Evolutionary conservation across 2,888 invertebrate genomes (phyloP), one percentile per base, ranked within the genome.

Genomic region (Aethes cnicana): DNA sequence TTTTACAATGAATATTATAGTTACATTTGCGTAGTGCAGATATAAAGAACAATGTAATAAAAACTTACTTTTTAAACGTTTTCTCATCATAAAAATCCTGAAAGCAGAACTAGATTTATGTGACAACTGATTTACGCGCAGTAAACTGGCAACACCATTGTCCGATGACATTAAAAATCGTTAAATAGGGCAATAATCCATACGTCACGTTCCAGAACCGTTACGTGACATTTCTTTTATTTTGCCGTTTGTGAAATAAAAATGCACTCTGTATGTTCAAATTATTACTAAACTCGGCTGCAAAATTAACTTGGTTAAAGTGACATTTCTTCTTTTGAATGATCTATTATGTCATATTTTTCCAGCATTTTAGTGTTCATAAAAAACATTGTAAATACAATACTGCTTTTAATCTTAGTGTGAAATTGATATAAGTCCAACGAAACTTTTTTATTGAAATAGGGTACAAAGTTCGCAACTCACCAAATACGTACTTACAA

Each of bases 121-220:
- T 64, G 62, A 46, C 41, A 56, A 71, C 74, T 84, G 86, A 86
- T 86, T 86, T 86, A 86, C 72, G 66, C 62, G 59, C 74, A 69
- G 78, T 84, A 84, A 84, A 84, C 67, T 73, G 56, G 72, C 74
- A 77, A 73, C 74, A 77, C 77, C 64, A 81, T 85, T 82, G 79
- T 82, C 65, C 71, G 77, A 72, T 79, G 77, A 79, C 74, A 68
- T 75, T 79, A 74, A 64, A 66, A 74, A 77, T 77, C 70, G 71
- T 82, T 84, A 84, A 87, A 86, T 82, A 81, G 77, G 74, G 78
- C 77, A 82, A 83, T 77, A 79, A 74, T 75, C 59, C 64, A 64
- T 76, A 76, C 67, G 80, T 83, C 86, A 86, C 84, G 82, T 76
- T 69, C 59, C 56, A 54, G 58, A 62, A 76, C 80, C 77, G 84